A percentile compares a stretch with the other conserved stretches of the same genome.
These are phyloP conservation scores for Delphinus delphis DNA, from an alignment of 2,113 vertebrate genomes.

Conservation along the genomic window DNA sequence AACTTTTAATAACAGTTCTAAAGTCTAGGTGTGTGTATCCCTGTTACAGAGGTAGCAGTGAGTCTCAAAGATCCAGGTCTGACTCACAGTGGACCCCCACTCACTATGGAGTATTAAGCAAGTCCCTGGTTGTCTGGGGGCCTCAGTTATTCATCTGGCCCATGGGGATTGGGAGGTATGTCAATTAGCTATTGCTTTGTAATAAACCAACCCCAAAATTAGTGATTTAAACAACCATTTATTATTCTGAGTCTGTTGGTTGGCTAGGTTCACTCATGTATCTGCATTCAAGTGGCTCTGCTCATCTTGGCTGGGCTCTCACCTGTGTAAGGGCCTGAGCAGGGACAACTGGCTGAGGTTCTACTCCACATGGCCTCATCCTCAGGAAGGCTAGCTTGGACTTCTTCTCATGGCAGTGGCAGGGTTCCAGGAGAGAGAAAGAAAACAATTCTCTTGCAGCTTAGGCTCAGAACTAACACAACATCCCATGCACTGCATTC, in stretches of 20 bases:
- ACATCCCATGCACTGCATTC: neutral
- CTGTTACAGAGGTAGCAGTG: neutral
- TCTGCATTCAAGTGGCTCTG: neutral
- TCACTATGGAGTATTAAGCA: neutral
- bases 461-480: neutral
- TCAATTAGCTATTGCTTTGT: neutral
- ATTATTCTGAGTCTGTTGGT: neutral
- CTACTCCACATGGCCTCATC: neutral
- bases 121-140: neutral
- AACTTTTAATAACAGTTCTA: neutral
- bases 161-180: neutral
- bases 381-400: neutral
- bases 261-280: neutral
- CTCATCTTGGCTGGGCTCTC: neutral
- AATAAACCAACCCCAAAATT: neutral
- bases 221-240: neutral
- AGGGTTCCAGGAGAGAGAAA: neutral
- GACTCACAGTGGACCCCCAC: neutral
- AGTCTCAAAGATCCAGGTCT: neutral
- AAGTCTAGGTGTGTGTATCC: neutral
- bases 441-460: neutral
- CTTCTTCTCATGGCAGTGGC: neutral
- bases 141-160: neutral
- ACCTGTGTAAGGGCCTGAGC: neutral
- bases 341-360: neutral